Base-by-base conservation (phyloP, 2,888 invertebrate genomes). In the Drosophila mimetica region DNA sequence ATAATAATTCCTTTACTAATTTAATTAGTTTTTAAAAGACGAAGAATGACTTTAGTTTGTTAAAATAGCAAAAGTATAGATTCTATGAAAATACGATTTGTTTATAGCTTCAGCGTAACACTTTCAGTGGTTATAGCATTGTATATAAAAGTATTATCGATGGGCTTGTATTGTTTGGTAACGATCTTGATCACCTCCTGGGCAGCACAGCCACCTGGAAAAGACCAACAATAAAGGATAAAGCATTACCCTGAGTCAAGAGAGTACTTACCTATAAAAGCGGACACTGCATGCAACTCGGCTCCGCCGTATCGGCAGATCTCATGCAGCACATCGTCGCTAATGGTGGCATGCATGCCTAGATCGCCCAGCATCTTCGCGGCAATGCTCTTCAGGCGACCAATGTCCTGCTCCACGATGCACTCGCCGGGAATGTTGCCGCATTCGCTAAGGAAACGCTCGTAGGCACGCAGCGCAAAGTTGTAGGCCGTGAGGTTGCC, bases 121-220 rank as follows among this genome's bases (percentile, higher is more conserved):
- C 97, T 96, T 77, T 95, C 96, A 55, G 97, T 96, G 67, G 96
- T 96, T 79, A 97, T 96, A 51, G 96, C 98, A 93, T 99, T 98
- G 92, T 98, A 98, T 79, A 99, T 95, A 91, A 97, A 97, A 0
- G 97, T 97, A 92, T 99, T 99, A 92, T 98, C 95, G 60, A 99
- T 94, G 36, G 99, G 99, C 88, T 97, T 96, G 92, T 98, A 99
- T 93, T 99, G 99, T 88, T 95, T 95, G 2, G 99, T 99, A 58
- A 99, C 94, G 61, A 99, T 93, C 93, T 99, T 99, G 75, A 99
- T 97, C 4, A 95, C 95, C 93, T 99, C 99, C 89, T 99, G 99
- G 7, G 99, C 98, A 25, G 96, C 96, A 90, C 97, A 96, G 4
- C 99, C 99, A 72, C 96, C 97, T 91, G 50, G 0, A 64, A 70